Evolutionary conservation across 2,888 invertebrate genomes (phyloP).

Genomic region (Cephus pulcher): DNA sequence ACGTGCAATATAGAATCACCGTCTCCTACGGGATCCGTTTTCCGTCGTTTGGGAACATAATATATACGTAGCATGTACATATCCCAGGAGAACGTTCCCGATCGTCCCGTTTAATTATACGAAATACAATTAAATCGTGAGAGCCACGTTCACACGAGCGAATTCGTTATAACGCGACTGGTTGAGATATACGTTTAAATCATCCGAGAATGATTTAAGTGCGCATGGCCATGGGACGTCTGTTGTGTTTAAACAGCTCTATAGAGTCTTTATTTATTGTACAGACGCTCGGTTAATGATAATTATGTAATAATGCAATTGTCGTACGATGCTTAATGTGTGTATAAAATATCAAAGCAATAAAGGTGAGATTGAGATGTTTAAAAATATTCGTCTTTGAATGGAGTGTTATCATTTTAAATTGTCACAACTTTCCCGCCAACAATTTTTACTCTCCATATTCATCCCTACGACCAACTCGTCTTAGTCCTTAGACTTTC

Average conservation of each 20-base stretch:
- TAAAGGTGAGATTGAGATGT: constrained; percentile 43
- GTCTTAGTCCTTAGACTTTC: background rate
- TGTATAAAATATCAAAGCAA: constrained; percentile 50
- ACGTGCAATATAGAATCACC: background rate
- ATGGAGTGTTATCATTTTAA: background rate
- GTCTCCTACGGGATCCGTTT: background rate
- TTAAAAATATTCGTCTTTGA: constrained; percentile 13
- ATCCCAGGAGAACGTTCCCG: background rate
- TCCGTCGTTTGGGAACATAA: background rate
- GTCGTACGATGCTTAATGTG: constrained; percentile 52
- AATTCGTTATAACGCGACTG: background rate
- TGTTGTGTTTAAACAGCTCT: constrained; percentile 49
- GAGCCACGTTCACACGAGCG: background rate
- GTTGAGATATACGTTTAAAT: background rate
- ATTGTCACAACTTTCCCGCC: background rate
- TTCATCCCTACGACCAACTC: background rate
- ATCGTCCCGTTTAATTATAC: background rate
- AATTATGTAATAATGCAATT: constrained; percentile 28
- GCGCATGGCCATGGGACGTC: background rate
- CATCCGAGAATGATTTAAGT: background rate
- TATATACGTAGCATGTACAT: background rate
- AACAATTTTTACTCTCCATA: background rate
- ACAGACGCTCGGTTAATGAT: constrained; percentile 46
- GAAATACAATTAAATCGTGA: background rate
- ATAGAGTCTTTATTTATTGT: constrained; percentile 57